Conservation (phyloP, 2,113 vertebrate species). For the Hucho hucho region DNA sequence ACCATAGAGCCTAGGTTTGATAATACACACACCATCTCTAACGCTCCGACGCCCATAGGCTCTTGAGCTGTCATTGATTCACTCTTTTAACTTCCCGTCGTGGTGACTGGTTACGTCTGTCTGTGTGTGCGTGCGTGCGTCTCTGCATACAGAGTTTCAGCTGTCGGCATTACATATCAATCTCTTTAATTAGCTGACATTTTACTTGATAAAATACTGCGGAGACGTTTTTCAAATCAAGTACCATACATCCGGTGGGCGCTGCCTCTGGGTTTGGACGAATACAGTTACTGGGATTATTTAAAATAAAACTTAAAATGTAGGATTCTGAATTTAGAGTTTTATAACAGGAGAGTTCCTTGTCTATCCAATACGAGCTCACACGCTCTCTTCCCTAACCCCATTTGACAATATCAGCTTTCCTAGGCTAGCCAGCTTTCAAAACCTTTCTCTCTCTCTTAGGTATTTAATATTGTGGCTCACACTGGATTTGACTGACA, state of each 20-base stretch:
- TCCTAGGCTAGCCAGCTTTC: neutral
- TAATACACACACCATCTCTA: neutral
- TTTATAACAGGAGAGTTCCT: no score
- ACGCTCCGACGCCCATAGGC: neutral
- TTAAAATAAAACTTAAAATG: no score
- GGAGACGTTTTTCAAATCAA: neutral
- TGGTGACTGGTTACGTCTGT: neutral
- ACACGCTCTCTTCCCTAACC: neutral
- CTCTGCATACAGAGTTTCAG: neutral
- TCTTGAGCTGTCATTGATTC: neutral
- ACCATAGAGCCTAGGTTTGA: neutral
- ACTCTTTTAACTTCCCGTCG: neutral
- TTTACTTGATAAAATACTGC: neutral
- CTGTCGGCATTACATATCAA: neutral
- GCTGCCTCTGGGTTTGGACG: no score
- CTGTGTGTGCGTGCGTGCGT: neutral
- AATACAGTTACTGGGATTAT: no score
- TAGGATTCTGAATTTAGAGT: no score
- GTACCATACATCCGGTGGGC: neutral
- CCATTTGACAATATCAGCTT: conserved; percentile 3
- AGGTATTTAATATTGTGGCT: neutral
- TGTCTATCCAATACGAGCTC: no score
- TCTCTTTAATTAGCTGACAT: neutral
- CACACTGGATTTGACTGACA: neutral
- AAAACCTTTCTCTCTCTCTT: neutral